A percentile compares a stretch with the other conserved stretches of the same genome.
These are phyloP conservation scores for Microplitis manilae DNA, from an alignment of 2,888 invertebrate species.

Conservation along the genomic window DNA sequence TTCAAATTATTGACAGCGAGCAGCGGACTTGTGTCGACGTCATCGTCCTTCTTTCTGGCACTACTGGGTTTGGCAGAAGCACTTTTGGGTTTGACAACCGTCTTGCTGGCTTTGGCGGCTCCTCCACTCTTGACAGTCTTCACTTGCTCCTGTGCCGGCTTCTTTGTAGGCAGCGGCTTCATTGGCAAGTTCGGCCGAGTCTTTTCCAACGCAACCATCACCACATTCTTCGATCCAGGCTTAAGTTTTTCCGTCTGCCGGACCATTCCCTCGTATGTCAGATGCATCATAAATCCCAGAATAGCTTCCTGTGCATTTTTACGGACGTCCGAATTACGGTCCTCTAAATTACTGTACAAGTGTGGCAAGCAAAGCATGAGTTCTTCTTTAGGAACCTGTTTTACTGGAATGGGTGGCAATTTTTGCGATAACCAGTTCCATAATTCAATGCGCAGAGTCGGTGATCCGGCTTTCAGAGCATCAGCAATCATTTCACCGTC, in stretches of 20 bases:
- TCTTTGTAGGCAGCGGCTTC: conserved; percentile 81
- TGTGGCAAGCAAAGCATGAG: conserved; percentile 83
- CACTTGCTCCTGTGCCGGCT: conserved; percentile 73
- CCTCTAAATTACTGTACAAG: conserved; percentile 88
- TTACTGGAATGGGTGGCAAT: conserved; percentile 81
- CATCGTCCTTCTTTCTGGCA: conserved; percentile 86
- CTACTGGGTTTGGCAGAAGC: conserved; percentile 59
- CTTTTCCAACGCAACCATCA: conserved; percentile 88
- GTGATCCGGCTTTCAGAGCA: conserved; percentile 88
- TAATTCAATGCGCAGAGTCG: conserved; percentile 84
- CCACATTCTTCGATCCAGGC: conserved; percentile 83
- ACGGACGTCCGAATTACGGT: conserved; percentile 91
- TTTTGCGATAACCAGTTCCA: conserved; percentile 90
- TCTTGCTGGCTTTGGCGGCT: conserved; percentile 72
- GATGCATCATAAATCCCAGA: conserved; percentile 92
- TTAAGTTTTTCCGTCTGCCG: conserved; percentile 85
- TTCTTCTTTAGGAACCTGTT: conserved; percentile 87
- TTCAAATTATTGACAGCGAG: conserved; percentile 89
- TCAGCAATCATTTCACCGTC: conserved; percentile 93
- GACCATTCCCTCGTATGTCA: conserved; percentile 86
- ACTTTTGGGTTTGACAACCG: conserved; percentile 72
- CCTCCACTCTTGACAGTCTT: conserved; percentile 76
- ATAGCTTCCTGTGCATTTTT: conserved; percentile 92
- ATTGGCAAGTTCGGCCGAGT: conserved; percentile 87
- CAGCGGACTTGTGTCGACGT: conserved; percentile 80